Conservation (phyloP, 2,888 invertebrate genomes). For the Scaptomyza parva region DNA sequence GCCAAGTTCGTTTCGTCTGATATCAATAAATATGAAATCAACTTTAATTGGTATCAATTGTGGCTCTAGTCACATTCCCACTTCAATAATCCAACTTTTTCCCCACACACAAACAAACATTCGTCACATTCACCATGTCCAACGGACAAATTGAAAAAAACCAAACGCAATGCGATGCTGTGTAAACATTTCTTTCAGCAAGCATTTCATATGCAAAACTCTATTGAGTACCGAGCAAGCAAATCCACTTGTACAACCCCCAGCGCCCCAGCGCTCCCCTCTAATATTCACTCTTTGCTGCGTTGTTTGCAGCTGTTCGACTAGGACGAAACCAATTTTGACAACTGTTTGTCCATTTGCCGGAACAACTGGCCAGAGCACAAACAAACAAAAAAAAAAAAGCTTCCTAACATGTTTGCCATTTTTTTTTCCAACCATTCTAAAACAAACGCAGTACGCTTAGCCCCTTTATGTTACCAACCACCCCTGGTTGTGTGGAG, state of each 20-base stretch:
- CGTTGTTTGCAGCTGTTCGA: constrained; percentile 67
- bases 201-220: constrained; percentile 72
- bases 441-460: constrained; percentile 46
- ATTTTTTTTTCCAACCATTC: constrained; percentile 42
- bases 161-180: constrained; percentile 47
- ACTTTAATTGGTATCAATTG: constrained; percentile 1
- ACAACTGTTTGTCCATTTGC: constrained; percentile 78
- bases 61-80: neutral
- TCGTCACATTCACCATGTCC: neutral
- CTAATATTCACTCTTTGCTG: constrained; percentile 27
- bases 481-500: neutral
- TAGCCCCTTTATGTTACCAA: neutral
- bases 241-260: constrained; percentile 18
- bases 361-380: constrained; percentile 35
- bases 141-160: constrained; percentile 57
- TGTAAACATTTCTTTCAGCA: constrained; percentile 59
- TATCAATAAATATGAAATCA: neutral
- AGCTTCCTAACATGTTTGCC: constrained; percentile 7
- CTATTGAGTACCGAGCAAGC: constrained; percentile 50
- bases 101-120: neutral
- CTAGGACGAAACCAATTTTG: constrained; percentile 72
- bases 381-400: constrained; percentile 3
- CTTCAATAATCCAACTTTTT: constrained; percentile 4
- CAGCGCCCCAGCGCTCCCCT: neutral
- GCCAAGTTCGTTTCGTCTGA: neutral